Evolutionary conservation across 23 tunicate species (phyloP).

Genomic region (Trididemnum clinides): DNA sequence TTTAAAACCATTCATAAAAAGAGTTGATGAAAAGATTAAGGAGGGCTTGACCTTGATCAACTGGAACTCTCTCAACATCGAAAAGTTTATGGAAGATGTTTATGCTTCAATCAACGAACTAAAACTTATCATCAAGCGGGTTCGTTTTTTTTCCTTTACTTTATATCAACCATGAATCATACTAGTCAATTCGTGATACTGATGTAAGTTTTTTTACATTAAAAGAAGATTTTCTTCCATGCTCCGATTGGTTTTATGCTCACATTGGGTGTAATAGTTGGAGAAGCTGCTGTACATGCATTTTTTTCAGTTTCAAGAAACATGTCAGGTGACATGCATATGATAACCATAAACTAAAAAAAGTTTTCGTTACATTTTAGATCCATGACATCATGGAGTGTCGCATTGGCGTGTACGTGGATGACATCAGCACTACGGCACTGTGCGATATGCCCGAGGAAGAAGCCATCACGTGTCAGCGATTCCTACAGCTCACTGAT

Average conservation of each 20-base stretch:
- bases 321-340: too few species aligned
- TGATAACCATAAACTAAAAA: too few species aligned
- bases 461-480: slow-evolving; percentile 85
- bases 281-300: too few species aligned
- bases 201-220: too few species aligned
- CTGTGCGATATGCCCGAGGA: slow-evolving; percentile 91
- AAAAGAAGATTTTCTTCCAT: too few species aligned
- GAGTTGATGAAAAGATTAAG: slow-evolving; percentile 83
- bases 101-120: slow-evolving; percentile 70
- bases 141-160: too few species aligned
- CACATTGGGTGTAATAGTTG: too few species aligned
- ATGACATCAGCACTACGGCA: slow-evolving; percentile 86
- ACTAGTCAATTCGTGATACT: too few species aligned
- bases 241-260: too few species aligned
- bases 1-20: slow-evolving; percentile 73
- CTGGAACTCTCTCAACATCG: slow-evolving; percentile 96
- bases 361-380: too few species aligned
- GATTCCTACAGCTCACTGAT: slow-evolving; percentile 78
- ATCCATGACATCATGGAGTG: slow-evolving; percentile 97
- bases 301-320: too few species aligned
- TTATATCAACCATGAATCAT: too few species aligned
- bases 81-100: slow-evolving; percentile 84
- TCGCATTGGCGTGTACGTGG: slow-evolving; percentile 82
- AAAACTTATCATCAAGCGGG: slow-evolving; percentile 74
- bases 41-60: slow-evolving; percentile 86